phyloP scores from a whole-genome alignment of 2,888 invertebrate genomes.

The Amiota minor region DNA sequence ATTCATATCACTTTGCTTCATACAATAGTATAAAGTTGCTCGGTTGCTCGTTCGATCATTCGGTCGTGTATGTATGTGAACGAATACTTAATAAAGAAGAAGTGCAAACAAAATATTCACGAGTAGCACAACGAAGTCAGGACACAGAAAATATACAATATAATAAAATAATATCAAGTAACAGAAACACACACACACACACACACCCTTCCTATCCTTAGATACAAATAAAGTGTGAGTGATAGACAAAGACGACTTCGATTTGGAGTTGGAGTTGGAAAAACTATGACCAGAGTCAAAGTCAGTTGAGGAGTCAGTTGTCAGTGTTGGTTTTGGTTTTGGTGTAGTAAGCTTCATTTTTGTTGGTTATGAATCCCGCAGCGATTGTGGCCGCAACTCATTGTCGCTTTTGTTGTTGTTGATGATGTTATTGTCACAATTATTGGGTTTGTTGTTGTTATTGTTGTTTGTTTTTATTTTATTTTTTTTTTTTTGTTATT shows the following conservation, averaged over 20 bases:
- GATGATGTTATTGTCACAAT: constrained; percentile 11
- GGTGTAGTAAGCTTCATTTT: neutral
- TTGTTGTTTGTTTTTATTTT: constrained; percentile 13
- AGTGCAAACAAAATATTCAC: neutral
- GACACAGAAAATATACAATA: neutral
- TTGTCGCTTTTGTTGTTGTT: constrained; percentile 26
- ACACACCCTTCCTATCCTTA: too few relatives aligned
- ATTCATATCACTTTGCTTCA: constrained; percentile 41
- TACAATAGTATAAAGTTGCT: neutral
- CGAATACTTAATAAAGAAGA: neutral
- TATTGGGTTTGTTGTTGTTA: constrained; percentile 14
- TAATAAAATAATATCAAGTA: neutral
- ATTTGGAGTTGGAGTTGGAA: too few relatives aligned
- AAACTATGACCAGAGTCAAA: too few relatives aligned
- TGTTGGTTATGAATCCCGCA: neutral
- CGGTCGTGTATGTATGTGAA: neutral
- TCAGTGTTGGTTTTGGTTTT: too few relatives aligned
- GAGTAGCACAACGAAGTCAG: neutral
- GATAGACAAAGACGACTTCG: too few relatives aligned
- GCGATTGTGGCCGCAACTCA: neutral
- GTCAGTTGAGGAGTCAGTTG: too few relatives aligned
- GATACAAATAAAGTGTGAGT: too few relatives aligned
- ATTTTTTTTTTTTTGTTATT: neutral
- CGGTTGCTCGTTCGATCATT: neutral
- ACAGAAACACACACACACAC: neutral